Base-by-base conservation (phyloP, 1,140 invertebrate species). In the Orius insidiosus region DNA sequence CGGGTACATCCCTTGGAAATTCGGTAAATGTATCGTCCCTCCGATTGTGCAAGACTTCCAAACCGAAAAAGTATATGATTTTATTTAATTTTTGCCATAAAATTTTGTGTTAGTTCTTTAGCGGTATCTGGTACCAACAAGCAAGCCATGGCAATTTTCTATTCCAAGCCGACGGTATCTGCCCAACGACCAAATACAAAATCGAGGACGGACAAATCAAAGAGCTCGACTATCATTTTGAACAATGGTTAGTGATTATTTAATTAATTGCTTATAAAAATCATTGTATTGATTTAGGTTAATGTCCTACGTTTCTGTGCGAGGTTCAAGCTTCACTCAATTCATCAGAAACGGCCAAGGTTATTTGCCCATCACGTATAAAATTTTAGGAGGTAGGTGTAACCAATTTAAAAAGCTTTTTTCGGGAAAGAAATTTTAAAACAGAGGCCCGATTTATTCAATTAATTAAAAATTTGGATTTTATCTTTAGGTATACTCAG, bases 131-230 rank as follows among this genome's bases (percentile, higher is more conserved):
- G 38, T 40, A 14, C 38, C 38, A 40, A 18, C 38, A 40, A 18
- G 13, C 38, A 4, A 13, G 16, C 9, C 18, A 15, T 40, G 38
- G 38, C 2, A 18, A 40, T 18, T 40, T 40, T 15, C 18, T 40
- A 5, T 15, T 18, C 9, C n/a, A 14, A 11, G 38, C 11, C 11
- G 16, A 13, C 18, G 38, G 38, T 2, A 40, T 40, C 18, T 40
- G 38, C 16, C 38, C 38, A 3, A 40, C 38, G 38, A 40, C 18
- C 15, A 18, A 40, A 15, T 15, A 18, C 15, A 40, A 15, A 40
- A 40, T 40, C 15, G 18, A 11, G 3, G n/a, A 36, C 5, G 14
- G 14, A 3, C 3, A 15, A 36, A 36, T 36, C 9, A n/a, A 5
- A 11, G n/a, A 36, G 35, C 24, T 24, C 24, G 24, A 24, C 24